A percentile compares a stretch with the other conserved stretches of the same genome.
Conservation (phyloP, 2,888 invertebrate species). For the Tricholauxania praeusta region DNA sequence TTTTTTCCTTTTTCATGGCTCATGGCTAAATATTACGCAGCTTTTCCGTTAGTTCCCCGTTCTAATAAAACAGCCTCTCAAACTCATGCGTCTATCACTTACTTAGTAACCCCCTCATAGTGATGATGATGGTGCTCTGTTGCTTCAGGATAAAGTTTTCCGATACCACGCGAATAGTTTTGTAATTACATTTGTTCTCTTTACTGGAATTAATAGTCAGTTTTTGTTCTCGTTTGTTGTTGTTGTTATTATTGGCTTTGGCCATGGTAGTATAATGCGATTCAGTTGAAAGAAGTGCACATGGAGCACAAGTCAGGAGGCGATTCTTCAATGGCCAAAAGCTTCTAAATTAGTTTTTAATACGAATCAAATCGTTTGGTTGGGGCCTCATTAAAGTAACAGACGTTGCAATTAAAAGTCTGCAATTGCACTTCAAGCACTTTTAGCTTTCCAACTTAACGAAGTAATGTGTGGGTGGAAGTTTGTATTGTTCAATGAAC, state of each 20-base stretch:
- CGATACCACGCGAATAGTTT: constrained; percentile 25
- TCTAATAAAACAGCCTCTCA: not conserved
- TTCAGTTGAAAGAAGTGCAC: not conserved
- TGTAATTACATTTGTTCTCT: constrained; percentile 30
- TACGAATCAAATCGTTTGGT: constrained; percentile 35
- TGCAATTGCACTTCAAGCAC: constrained; percentile 4
- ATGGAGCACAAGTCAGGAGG: not conserved
- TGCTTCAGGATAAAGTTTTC: constrained; percentile 21
- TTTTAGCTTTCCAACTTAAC: not conserved
- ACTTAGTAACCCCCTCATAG: not conserved
- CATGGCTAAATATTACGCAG: not conserved
- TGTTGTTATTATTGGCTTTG: no score
- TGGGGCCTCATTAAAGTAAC: not conserved
- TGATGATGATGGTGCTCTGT: no score
- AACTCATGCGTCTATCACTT: not conserved
- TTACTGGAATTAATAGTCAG: constrained; percentile 9
- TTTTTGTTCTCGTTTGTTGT: not conserved
- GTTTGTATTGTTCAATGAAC: no score
- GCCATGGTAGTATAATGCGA: no score
- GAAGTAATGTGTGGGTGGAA: no score
- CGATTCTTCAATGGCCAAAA: constrained; percentile 1
- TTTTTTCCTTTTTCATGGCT: not conserved
- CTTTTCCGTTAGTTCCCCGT: not conserved
- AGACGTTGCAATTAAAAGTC: constrained; percentile 28
- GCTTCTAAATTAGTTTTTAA: constrained; percentile 39